Base-by-base conservation (phyloP, 2,888 invertebrate species). In the Rotaria magnacalcarata region DNA sequence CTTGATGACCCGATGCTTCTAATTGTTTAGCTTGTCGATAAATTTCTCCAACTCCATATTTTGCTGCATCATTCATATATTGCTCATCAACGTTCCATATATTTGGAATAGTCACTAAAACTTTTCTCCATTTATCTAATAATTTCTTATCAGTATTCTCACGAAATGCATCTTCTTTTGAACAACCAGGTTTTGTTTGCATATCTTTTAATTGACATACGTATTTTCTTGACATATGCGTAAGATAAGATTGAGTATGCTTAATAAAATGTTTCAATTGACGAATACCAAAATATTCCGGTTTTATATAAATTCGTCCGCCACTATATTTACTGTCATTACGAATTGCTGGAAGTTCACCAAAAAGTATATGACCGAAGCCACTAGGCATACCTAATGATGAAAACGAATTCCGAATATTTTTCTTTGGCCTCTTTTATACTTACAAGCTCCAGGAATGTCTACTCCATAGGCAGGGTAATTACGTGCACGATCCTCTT, bases 91-190 rank as follows among this genome's bases (percentile, higher is more conserved):
- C 5, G n/a, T 60, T 60, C n/a, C 10, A 27, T 27, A 60, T 3
- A 14, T n/a, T 11, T 60, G 58, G 58, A 60, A 60, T 60, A 4
- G 8, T n/a, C 24, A 10, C 14, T 60, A 60, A 60, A 60, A 60
- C 27, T 11, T 60, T 27, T 27, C 27, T 58, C 58, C 58, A 58
- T n/a, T 24, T n/a, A 2, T 58, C n/a, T n/a, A 58, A 58, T 58
- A 58, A 58, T 58, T 58, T 58, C 10, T 58, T 58, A 58, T 58
- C 58, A 2, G 58, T 58, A 58, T 58, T 58, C 8, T 58, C 58
- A 58, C 58, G 58, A 58, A 58, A 58, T n/a, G 58, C 58, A n/a
- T 58, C 58, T 58, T 58, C 58, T n/a, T n/a, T 58, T 58, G 58
- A 58, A 58, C 58, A 58, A 58, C 58, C 58, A n/a, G 58, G 58